Evolutionary conservation across 2,797 vertebrate species (phyloP), one percentile per base, ranked within the genome.

Genomic region (Crax fasciolata): DNA sequence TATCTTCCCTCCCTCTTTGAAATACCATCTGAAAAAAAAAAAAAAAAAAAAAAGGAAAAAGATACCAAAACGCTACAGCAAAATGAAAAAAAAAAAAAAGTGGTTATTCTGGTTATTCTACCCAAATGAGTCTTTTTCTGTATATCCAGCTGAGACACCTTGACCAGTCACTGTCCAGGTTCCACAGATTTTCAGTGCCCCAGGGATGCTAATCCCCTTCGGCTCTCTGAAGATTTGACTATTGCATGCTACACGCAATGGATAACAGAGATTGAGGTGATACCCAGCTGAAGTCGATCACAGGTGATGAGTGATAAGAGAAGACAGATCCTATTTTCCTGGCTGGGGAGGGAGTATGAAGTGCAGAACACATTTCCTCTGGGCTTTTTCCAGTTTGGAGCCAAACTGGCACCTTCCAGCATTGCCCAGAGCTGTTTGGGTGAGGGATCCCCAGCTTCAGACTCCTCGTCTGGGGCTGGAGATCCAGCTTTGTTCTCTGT

Each of bases 191-290:
- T 87, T 76, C 44, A 79, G 84, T 25, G 12, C 5, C 13, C 76
- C 68, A 63, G 14, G 25, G 19, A 2, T 3, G 14, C 7, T 32
- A 63, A 67, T 10, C 43, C 13, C 28, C 43, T 35, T 32, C 46
- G 63, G 43, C 8, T 52, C 10, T 2, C 61, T 28, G 30, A 39
- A 58, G 49, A 23, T n/a, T 8, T 16, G 25, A 3, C 39, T 59
- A 15, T 25, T 70, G 27, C 32, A 27, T 0, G 3, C 27, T 30
- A 6, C 6, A 5, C 6, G 13, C 32, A n/a, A 11, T 6, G 54
- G 32, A 3, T 48, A 72, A 39, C 27, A 66, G 25, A 48, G 16
- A 39, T 1, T 9, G 39, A 62, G 52, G 11, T 17, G 58, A 23
- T 62, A 62, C 18, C 21, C 17, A 13, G 46, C 10, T 49, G 57